These are phyloP conservation scores for Lepidochrysops patricia DNA, from an alignment of 2,888 invertebrate genomes.

Conservation along the genomic window DNA sequence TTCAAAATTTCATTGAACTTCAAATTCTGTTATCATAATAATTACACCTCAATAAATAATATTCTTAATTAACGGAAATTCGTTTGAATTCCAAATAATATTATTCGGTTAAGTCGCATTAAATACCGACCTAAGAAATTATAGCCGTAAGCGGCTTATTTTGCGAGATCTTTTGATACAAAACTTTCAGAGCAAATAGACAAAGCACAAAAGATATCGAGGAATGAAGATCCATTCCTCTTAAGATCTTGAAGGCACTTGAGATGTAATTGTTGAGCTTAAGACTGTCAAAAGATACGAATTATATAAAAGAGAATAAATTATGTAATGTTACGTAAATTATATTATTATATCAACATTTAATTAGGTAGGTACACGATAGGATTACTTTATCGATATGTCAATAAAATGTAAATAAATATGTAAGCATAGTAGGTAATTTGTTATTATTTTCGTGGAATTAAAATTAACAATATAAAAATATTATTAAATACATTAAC, in stretches of 20 bases:
- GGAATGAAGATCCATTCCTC: not conserved
- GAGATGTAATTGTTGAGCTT: not conserved
- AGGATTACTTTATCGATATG: too few relatives aligned
- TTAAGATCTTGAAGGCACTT: not conserved
- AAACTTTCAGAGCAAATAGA: not conserved
- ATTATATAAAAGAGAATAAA: too few relatives aligned
- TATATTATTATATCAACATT: too few relatives aligned
- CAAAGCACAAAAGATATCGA: slow-evolving; percentile 4
- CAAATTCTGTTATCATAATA: not conserved
- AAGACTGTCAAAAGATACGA: not conserved
- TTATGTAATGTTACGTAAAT: too few relatives aligned
- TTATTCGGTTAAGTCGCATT: not conserved
- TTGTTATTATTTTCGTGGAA: too few relatives aligned
- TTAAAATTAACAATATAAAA: too few relatives aligned
- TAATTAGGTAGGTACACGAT: too few relatives aligned
- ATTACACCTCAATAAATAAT: not conserved
- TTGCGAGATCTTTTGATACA: not conserved
- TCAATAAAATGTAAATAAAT: too few relatives aligned
- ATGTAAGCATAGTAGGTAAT: too few relatives aligned
- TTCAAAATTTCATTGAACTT: not conserved
- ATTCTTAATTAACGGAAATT: not conserved
- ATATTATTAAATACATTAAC: too few relatives aligned
- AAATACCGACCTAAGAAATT: not conserved
- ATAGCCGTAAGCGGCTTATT: slow-evolving; percentile 3
- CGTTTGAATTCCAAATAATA: not conserved